A percentile compares a stretch with the other conserved stretches of the same genome.
These are phyloP conservation scores for Podargus strigoides DNA, from an alignment of 2,797 vertebrate genomes.

Conservation along the genomic window DNA sequence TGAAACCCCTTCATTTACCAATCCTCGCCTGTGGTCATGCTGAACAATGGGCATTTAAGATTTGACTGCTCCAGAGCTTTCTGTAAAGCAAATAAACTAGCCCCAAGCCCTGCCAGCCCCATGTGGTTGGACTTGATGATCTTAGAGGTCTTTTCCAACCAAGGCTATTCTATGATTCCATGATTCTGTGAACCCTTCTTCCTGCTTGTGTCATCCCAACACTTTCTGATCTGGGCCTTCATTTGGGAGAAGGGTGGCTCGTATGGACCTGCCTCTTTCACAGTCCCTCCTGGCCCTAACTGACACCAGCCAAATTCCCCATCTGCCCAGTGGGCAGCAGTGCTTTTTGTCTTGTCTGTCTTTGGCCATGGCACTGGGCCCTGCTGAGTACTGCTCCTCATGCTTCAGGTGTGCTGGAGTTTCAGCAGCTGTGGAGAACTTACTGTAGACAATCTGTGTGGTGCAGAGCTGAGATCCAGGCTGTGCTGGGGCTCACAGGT, in stretches of 20 bases:
- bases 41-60: background rate
- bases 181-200: background rate
- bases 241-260: background rate
- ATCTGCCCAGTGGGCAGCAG: background rate
- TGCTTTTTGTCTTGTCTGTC: background rate
- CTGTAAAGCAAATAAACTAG: background rate
- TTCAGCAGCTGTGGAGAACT: background rate
- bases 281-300: too few relatives aligned
- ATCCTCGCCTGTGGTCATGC: background rate
- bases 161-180: too few relatives aligned
- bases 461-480: background rate
- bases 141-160: too few relatives aligned
- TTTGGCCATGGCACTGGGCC: background rate
- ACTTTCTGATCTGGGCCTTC: background rate
- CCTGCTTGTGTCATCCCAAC: background rate
- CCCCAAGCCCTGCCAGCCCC: background rate
- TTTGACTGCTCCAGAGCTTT: background rate
- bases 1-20: background rate
- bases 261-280: background rate
- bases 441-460: rapidly evolving
- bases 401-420: background rate
- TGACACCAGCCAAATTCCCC: background rate
- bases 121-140: too few relatives aligned
- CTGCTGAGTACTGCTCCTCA: background rate
- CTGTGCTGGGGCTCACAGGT: background rate